Evolutionary conservation across 2,888 invertebrate genomes (phyloP).

Genomic region (Lucinisca nassula): DNA sequence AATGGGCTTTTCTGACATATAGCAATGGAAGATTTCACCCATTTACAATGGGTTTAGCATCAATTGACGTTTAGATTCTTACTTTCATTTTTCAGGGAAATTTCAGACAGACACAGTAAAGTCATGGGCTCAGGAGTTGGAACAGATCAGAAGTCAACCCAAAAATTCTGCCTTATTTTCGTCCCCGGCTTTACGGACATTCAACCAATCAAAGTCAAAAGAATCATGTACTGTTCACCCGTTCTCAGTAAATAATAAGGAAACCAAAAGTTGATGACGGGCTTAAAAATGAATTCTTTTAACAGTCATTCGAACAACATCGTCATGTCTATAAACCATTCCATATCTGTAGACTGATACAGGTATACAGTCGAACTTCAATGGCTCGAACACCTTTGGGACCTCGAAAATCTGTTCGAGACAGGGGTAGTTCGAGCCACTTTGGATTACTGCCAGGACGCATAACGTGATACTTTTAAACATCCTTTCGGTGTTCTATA

Average conservation of each 20-base stretch:
- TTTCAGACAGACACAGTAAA: slow-evolving; percentile 74
- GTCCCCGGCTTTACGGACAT: slow-evolving; percentile 42
- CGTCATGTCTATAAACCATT: not conserved
- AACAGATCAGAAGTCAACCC: slow-evolving; percentile 60
- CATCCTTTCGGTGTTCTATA: too few relatives aligned
- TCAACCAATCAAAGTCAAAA: not conserved
- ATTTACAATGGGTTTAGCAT: too few relatives aligned
- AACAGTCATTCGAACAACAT: not conserved
- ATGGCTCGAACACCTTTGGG: too few relatives aligned
- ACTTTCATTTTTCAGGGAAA: slow-evolving; percentile 69
- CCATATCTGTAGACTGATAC: too few relatives aligned
- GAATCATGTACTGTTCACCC: slow-evolving; percentile 58
- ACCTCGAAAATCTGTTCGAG: too few relatives aligned
- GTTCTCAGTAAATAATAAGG: slow-evolving; percentile 46
- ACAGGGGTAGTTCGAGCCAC: too few relatives aligned
- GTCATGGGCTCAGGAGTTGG: slow-evolving; percentile 67
- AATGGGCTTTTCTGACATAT: too few relatives aligned
- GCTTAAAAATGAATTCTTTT: not conserved
- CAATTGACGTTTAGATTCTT: too few relatives aligned
- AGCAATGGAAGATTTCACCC: too few relatives aligned
- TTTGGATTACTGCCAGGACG: too few relatives aligned
- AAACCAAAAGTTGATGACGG: slow-evolving; percentile 28
- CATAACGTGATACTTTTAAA: too few relatives aligned
- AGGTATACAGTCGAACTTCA: too few relatives aligned
- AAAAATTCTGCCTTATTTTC: slow-evolving; percentile 28